Percentiles rank a stretch among this genome's conserved stretches.
phyloP scores from a whole-genome alignment of 2,797 vertebrate genomes.

The Columba guinea region DNA sequence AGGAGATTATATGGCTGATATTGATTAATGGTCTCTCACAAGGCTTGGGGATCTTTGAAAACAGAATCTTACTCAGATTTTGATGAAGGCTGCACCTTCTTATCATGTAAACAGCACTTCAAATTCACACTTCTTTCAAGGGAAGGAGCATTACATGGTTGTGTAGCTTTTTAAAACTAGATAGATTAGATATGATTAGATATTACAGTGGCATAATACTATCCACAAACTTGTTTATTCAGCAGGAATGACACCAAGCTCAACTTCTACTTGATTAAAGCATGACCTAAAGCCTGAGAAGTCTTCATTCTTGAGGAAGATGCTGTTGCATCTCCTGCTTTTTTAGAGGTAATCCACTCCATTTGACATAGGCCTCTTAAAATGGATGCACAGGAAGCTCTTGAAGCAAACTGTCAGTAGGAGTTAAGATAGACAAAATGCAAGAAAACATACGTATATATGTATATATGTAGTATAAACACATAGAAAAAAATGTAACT shows the following conservation, averaged over 20 bases:
- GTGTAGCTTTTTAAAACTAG: neutral
- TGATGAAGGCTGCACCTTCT: neutral
- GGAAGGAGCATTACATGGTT: neutral
- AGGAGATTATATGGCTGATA: neutral
- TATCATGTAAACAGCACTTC: neutral
- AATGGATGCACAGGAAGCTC: neutral
- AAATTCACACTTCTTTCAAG: neutral
- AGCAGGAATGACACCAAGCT: neutral
- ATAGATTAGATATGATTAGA: neutral
- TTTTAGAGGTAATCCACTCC: neutral
- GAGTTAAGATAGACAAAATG: neutral
- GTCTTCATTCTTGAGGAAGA: neutral
- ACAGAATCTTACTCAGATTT: neutral
- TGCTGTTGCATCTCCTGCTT: neutral
- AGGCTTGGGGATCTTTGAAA: neutral
- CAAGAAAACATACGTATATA: neutral
- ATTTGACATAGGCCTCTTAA: neutral
- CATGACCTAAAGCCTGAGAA: neutral
- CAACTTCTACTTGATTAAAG: neutral
- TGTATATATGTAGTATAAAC: neutral
- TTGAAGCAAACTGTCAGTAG: neutral
- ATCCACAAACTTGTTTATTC: neutral
- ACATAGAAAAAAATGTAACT: fast-evolving
- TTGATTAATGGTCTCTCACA: neutral
- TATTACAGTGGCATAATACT: neutral